These are phyloP conservation scores for Baronia brevicornis DNA, from an alignment of 2,888 invertebrate genomes.

Conservation along the genomic window DNA sequence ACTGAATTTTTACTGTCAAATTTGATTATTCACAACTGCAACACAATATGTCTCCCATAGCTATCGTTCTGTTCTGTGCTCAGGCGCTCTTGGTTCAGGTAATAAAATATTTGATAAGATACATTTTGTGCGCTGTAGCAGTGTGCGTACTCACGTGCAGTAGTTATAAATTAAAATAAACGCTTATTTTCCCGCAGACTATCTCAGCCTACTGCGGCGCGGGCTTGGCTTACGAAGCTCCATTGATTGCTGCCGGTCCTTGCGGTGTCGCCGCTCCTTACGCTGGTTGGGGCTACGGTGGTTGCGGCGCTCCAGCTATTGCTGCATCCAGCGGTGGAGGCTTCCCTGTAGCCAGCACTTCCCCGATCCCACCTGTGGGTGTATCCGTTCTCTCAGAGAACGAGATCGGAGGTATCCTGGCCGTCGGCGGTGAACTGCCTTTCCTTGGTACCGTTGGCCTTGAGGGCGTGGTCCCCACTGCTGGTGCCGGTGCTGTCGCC, in stretches of 20 bases:
- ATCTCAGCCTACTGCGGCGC: constrained; percentile 7
- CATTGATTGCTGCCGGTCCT: constrained; percentile 14
- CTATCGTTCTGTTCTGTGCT: too few relatives aligned
- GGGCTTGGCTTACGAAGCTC: constrained; percentile 6
- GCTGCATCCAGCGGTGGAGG: constrained; percentile 12
- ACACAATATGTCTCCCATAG: too few relatives aligned
- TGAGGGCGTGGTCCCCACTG: too few relatives aligned
- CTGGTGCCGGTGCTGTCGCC: too few relatives aligned
- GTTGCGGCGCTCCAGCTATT: constrained; percentile 13
- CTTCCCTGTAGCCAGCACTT: constrained; percentile 13
- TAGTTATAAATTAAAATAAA: constrained; percentile 1
- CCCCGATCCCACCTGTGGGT: constrained; percentile 11
- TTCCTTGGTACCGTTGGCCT: too few relatives aligned
- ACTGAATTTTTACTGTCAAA: too few relatives aligned
- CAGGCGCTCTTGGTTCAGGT: constrained; percentile 20
- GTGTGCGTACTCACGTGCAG: too few relatives aligned
- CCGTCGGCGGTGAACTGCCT: constrained; percentile 26
- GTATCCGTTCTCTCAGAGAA: constrained; percentile 18
- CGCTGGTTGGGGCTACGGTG: constrained; percentile 9
- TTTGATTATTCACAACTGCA: too few relatives aligned
- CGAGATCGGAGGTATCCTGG: constrained; percentile 21
- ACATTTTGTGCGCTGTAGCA: constrained; percentile 3
- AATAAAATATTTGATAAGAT: constrained; percentile 5
- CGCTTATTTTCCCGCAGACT: constrained; percentile 9
- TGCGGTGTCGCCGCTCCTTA: constrained; percentile 18